Conservation (phyloP, 2,113 vertebrate species). For the Urocolius indicus region DNA sequence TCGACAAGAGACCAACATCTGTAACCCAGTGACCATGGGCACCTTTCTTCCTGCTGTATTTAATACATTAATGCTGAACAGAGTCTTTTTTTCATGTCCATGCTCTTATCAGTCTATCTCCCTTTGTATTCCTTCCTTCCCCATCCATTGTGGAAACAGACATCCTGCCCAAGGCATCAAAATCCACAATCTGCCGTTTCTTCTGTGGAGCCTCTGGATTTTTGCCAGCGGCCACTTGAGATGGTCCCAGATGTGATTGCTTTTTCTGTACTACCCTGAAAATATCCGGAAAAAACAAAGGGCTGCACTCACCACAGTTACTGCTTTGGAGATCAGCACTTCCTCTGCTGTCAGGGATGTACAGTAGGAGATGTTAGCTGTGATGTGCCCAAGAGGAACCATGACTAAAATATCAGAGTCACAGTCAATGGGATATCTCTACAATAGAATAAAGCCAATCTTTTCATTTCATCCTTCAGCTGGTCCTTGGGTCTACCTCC, state of each 20-base stretch:
- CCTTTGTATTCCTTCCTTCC: constrained; percentile 57
- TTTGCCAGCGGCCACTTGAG: constrained; percentile 25
- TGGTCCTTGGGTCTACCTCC: background rate
- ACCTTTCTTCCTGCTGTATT: constrained; percentile 39
- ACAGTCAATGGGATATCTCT: constrained; percentile 54
- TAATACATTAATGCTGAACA: constrained; percentile 14
- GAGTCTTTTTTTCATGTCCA: background rate
- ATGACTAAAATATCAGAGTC: constrained; percentile 18
- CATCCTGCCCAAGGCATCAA: constrained; percentile 51
- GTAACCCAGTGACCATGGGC: background rate
- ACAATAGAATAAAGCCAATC: constrained; percentile 9
- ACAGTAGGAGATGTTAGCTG: constrained; percentile 54
- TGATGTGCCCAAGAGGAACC: constrained; percentile 44
- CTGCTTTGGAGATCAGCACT: constrained; percentile 46
- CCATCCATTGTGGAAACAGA: constrained; percentile 42
- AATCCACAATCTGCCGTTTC: constrained; percentile 52
- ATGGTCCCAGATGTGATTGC: constrained; percentile 43
- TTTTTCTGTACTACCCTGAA: constrained; percentile 45
- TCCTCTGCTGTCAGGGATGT: constrained; percentile 64
- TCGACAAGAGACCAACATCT: background rate
- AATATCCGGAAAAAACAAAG: constrained; percentile 61
- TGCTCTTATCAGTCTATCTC: constrained; percentile 40
- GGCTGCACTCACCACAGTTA: constrained; percentile 47
- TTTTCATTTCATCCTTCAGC: background rate
- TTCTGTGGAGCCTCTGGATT: constrained; percentile 14